These are phyloP conservation scores for Sialis fuliginosa DNA, from an alignment of 2,888 invertebrate genomes.

Conservation along the genomic window DNA sequence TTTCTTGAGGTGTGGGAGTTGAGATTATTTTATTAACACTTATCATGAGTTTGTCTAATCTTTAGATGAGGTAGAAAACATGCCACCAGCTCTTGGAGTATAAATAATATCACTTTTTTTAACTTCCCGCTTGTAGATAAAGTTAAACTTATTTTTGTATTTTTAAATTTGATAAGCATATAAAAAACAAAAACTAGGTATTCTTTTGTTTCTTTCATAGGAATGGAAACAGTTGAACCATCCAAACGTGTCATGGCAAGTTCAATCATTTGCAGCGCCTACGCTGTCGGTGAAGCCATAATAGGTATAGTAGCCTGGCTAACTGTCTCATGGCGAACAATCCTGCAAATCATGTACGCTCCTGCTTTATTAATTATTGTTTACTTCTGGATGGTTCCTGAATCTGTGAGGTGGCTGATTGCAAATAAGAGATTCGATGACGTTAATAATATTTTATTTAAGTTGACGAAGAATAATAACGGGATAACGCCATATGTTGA, in stretches of 20 bases:
- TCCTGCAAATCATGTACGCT: constrained; percentile 43
- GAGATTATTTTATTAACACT: too few relatives aligned
- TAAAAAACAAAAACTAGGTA: too few relatives aligned
- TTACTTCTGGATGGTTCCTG: constrained; percentile 50
- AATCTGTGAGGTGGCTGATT: constrained; percentile 61
- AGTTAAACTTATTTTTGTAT: too few relatives aligned
- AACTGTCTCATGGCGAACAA: constrained; percentile 46
- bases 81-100: too few relatives aligned
- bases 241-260: constrained; percentile 53
- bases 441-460: constrained; percentile 37
- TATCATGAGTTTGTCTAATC: too few relatives aligned
- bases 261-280: constrained; percentile 48
- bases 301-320: constrained; percentile 49
- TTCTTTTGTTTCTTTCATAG: constrained; percentile 23
- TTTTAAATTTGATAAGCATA: too few relatives aligned
- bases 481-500: constrained; percentile 34
- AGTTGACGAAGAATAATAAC: constrained; percentile 47
- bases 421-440: constrained; percentile 37
- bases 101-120: too few relatives aligned
- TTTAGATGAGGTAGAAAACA: too few relatives aligned
- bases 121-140: too few relatives aligned
- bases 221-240: constrained; percentile 60
- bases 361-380: constrained; percentile 47
- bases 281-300: constrained; percentile 49
- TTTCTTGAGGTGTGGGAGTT: too few relatives aligned